These are phyloP conservation scores for Sylvia borin DNA, from an alignment of 2,797 vertebrate genomes.

Conservation along the genomic window DNA sequence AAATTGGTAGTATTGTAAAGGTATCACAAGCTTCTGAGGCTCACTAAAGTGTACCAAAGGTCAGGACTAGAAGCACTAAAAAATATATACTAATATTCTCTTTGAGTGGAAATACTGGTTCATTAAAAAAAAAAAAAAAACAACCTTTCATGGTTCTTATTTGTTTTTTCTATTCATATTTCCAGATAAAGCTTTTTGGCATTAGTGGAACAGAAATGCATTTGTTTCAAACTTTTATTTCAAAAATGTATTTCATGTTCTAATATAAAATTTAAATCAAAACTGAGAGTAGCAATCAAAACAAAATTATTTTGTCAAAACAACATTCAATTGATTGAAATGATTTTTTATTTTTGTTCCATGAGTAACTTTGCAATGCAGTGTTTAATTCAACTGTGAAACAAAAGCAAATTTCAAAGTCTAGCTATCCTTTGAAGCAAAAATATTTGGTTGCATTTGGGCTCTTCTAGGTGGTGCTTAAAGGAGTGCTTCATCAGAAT, in stretches of 20 bases:
- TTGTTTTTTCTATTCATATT: slow-evolving; percentile 22
- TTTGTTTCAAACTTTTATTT: slow-evolving; percentile 56
- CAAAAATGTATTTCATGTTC: slow-evolving; percentile 18
- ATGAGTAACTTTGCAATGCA: slow-evolving; percentile 9
- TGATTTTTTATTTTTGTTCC: slow-evolving; percentile 52
- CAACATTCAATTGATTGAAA: slow-evolving; percentile 39
- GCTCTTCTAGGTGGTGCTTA: not conserved
- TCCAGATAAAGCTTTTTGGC: not conserved
- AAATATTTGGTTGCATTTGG: not conserved
- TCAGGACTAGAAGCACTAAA: not conserved
- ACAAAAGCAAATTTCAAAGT: slow-evolving; percentile 12
- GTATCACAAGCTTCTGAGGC: not conserved
- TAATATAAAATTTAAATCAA: slow-evolving; percentile 49
- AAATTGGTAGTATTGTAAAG: not conserved
- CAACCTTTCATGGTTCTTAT: not conserved
- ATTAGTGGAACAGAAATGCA: not conserved
- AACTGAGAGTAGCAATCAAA: slow-evolving; percentile 53
- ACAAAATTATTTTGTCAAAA: slow-evolving; percentile 69
- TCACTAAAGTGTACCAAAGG: not conserved
- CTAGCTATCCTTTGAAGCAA: not conserved
- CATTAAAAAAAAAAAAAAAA: not conserved
- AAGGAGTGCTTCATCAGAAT: not conserved
- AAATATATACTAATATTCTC: not conserved
- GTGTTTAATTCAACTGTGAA: slow-evolving; percentile 48
- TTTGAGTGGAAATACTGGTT: not conserved